Evolutionary conservation across 2,888 invertebrate genomes (phyloP).

Genomic region (Drosophila leonis): DNA sequence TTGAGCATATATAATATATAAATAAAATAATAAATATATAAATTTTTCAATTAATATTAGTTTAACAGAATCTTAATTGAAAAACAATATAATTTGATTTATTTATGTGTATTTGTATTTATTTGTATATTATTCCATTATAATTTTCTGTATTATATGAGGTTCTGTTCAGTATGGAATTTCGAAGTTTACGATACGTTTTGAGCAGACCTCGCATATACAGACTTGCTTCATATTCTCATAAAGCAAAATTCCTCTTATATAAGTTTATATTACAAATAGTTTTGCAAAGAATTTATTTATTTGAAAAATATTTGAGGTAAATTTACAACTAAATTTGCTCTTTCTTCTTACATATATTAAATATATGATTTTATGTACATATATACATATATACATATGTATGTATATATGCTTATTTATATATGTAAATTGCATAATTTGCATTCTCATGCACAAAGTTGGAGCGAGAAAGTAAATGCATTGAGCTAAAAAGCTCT

Average conservation of each 20-base stretch:
- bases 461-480: slow-evolving; percentile 12
- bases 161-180: no score
- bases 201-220: not conserved
- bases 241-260: not conserved
- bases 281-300: slow-evolving; percentile 2
- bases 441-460: slow-evolving; percentile 9
- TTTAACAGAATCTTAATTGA: no score
- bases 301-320: not conserved
- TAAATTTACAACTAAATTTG: not conserved
- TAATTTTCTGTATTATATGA: no score
- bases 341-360: not conserved
- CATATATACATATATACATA: not conserved
- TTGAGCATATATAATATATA: not conserved
- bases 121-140: not conserved
- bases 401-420: not conserved
- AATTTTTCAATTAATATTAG: no score
- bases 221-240: not conserved
- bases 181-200: not conserved
- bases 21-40: no score
- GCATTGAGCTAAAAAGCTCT: slow-evolving; percentile 17
- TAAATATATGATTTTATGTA: not conserved
- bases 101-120: not conserved
- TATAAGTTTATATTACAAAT: slow-evolving; percentile 3
- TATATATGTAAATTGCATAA: slow-evolving; percentile 2
- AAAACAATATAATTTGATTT: not conserved